Conservation (phyloP, 2,113 vertebrate genomes). For the Silurus meridionalis region DNA sequence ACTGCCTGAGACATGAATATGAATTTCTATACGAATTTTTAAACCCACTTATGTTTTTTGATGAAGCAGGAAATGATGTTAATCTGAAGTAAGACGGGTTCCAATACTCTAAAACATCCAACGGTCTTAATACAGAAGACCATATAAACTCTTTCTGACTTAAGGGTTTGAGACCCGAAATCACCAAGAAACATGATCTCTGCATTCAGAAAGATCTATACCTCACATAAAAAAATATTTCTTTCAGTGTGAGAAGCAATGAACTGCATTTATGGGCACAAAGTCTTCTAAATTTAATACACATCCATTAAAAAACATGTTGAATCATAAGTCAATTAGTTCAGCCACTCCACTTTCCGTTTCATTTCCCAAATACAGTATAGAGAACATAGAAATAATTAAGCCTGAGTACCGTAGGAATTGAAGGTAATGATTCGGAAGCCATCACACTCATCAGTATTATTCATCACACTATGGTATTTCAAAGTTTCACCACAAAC, state of each 20-base stretch:
- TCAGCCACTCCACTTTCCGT: neutral
- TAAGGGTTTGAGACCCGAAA: neutral
- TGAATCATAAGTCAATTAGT: neutral
- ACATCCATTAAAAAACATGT: neutral
- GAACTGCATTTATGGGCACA: neutral
- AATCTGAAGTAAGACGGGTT: neutral
- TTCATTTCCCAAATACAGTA: neutral
- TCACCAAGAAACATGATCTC: neutral
- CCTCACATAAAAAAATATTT: neutral
- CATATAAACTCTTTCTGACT: neutral
- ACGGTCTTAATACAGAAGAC: neutral
- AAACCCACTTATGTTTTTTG: neutral
- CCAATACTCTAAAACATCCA: no score
- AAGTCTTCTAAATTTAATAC: no score
- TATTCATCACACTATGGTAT: neutral
- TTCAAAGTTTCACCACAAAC: neutral
- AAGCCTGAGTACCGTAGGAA: neutral
- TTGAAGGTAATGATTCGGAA: conserved; percentile 3
- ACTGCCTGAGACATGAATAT: neutral
- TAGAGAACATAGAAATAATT: neutral
- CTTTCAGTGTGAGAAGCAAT: neutral
- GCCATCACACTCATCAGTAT: neutral
- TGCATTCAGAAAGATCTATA: neutral
- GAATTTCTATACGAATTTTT: neutral
- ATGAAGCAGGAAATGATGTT: neutral